Evolutionary conservation across 2,888 invertebrate genomes (phyloP).

Genomic region (Lepidonotus clava): DNA sequence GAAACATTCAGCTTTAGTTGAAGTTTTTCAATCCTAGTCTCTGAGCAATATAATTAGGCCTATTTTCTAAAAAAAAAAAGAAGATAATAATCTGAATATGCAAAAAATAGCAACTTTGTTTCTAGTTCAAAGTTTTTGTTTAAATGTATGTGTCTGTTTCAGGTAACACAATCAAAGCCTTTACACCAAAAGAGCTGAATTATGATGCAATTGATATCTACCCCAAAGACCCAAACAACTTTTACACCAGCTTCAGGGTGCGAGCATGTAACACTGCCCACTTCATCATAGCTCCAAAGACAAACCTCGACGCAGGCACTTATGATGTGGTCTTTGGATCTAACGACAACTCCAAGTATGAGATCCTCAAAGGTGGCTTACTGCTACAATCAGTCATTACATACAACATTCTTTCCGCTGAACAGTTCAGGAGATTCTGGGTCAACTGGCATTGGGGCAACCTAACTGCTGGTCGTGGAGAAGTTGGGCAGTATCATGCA

Average conservation of each 20-base stretch:
- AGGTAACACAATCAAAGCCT: conserved; percentile 12
- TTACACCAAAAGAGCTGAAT: neutral
- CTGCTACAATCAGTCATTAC: neutral
- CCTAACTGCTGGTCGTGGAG: neutral
- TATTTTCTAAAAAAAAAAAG: too few species aligned
- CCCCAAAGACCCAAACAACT: neutral
- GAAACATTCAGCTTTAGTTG: too few species aligned
- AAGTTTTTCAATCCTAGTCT: too few species aligned
- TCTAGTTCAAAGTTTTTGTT: too few species aligned
- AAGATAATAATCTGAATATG: too few species aligned
- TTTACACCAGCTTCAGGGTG: neutral
- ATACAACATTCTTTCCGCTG: neutral
- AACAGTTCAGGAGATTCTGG: conserved; percentile 25
- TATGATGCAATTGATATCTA: neutral
- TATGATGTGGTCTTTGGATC: neutral
- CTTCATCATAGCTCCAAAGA: neutral
- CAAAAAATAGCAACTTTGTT: too few species aligned
- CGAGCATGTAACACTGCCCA: neutral
- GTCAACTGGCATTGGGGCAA: neutral
- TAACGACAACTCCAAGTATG: neutral
- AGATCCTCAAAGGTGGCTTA: neutral
- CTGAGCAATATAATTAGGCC: too few species aligned
- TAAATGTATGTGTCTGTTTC: neutral
- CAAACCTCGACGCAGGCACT: neutral
- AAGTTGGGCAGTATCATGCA: neutral